These are phyloP conservation scores for Marronus borbonicus DNA, from an alignment of 2,888 invertebrate genomes.

Conservation along the genomic window DNA sequence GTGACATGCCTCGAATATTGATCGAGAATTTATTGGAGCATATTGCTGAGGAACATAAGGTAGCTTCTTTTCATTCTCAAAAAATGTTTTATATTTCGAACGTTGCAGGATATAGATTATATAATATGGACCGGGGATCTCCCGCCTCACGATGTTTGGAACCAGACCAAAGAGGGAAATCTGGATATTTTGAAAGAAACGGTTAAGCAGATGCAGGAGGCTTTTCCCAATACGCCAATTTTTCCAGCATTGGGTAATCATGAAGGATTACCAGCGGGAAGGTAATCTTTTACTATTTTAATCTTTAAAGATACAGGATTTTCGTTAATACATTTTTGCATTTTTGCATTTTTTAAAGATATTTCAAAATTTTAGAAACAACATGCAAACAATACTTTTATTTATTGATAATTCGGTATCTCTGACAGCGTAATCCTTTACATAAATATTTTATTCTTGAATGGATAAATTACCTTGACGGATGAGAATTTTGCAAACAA, in stretches of 20 bases:
- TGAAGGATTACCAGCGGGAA: conserved; percentile 96
- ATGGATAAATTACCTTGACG: too few relatives aligned
- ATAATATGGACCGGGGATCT: conserved; percentile 97
- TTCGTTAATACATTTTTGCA: too few relatives aligned
- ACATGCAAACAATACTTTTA: not conserved
- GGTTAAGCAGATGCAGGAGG: conserved; percentile 84
- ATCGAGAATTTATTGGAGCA: conserved; percentile 93
- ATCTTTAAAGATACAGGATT: too few relatives aligned
- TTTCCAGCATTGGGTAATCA: conserved; percentile 97
- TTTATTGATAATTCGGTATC: not conserved
- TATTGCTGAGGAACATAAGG: conserved; percentile 86
- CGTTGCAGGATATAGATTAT: conserved; percentile 87
- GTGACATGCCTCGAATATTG: conserved; percentile 92
- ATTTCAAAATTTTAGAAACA: not conserved
- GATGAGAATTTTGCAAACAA: too few relatives aligned
- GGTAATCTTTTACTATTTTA: conserved; percentile 71
- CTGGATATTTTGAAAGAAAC: conserved; percentile 86
- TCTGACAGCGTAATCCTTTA: not conserved
- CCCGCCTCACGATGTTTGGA: conserved; percentile 96
- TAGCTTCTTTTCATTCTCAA: not conserved
- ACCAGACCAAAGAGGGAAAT: conserved; percentile 90
- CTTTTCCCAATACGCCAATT: conserved; percentile 92
- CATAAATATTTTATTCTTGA: not conserved
- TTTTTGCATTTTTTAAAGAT: too few relatives aligned
- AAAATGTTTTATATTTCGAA: conserved; percentile 24